These are phyloP conservation scores for Reinhardtius hippoglossoides DNA, from an alignment of 2,113 vertebrate species.

Conservation along the genomic window DNA sequence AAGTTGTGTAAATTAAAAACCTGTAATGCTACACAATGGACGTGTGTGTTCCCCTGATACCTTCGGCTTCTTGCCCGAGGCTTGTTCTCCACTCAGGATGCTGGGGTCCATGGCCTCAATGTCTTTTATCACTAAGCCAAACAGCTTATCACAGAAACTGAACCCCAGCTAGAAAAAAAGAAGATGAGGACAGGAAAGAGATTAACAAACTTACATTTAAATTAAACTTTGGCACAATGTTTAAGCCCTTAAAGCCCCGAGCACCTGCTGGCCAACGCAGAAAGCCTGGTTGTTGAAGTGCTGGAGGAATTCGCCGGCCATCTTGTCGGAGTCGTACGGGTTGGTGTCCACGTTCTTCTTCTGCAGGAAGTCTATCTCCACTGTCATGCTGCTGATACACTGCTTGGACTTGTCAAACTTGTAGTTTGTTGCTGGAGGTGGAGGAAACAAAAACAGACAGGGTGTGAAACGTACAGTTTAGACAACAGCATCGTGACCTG, in stretches of 20 bases:
- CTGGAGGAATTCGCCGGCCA: slow-evolving; percentile 93
- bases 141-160: slow-evolving; percentile 92
- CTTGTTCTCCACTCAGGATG: slow-evolving; percentile 88
- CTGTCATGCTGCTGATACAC: slow-evolving; percentile 90
- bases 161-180: slow-evolving; percentile 87
- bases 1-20: background rate
- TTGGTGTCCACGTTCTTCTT: slow-evolving; percentile 95
- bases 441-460: background rate
- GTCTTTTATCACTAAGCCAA: slow-evolving; percentile 89
- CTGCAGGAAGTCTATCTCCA: slow-evolving; percentile 96
- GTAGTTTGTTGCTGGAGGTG: slow-evolving; percentile 85
- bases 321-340: slow-evolving; percentile 93
- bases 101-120: slow-evolving; percentile 97
- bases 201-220: too few species aligned
- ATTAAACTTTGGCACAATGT: too few species aligned
- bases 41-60: slow-evolving; percentile 71
- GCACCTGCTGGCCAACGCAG: slow-evolving; percentile 91
- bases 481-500: background rate
- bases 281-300: slow-evolving; percentile 94
- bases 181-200: background rate
- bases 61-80: slow-evolving; percentile 88
- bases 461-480: background rate
- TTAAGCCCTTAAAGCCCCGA: background rate
- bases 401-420: slow-evolving; percentile 93
- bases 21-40: too few species aligned